These are phyloP conservation scores for Thamnaconus septentrionalis DNA, from an alignment of 2,113 vertebrate genomes.

Conservation along the genomic window DNA sequence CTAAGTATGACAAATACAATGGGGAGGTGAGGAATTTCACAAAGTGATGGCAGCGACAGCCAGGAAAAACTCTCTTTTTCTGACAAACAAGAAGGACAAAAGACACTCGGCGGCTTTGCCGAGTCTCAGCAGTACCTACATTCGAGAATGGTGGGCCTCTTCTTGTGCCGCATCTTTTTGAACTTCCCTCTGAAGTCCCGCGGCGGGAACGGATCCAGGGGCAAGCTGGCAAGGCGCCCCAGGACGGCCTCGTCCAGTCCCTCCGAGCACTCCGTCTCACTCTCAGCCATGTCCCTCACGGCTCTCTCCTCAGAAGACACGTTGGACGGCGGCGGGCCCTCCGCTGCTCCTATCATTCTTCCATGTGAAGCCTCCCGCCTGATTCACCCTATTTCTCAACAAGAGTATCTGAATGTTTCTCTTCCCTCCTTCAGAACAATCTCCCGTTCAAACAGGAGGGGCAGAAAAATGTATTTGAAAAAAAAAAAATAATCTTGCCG, in stretches of 20 bases:
- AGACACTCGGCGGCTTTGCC: background rate
- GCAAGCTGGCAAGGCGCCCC: constrained; percentile 65
- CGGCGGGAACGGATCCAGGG: constrained; percentile 68
- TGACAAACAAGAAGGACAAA: constrained; percentile 2
- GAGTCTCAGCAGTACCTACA: constrained; percentile 77
- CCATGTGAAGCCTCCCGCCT: constrained; percentile 52
- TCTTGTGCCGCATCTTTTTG: constrained; percentile 84
- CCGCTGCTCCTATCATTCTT: constrained; percentile 55
- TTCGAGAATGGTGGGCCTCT: constrained; percentile 93
- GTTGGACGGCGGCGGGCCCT: constrained; percentile 51
- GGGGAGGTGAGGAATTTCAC: constrained; percentile 57
- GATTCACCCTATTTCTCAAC: constrained; percentile 9
- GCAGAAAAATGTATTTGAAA: constrained; percentile 2
- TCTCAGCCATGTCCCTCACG: constrained; percentile 70
- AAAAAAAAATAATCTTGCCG: background rate
- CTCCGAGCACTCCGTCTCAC: constrained; percentile 73
- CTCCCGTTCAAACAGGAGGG: constrained; percentile 10
- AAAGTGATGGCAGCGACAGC: constrained; percentile 18
- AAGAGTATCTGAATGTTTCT: constrained; percentile 16
- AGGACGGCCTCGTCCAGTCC: constrained; percentile 70
- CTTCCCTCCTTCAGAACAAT: constrained; percentile 10
- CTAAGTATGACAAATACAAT: constrained; percentile 33
- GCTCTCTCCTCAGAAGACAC: constrained; percentile 85
- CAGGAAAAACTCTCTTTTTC: background rate
- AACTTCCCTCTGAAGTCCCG: constrained; percentile 82